Percentiles rank a stretch among this genome's conserved stretches.
phyloP scores from a whole-genome alignment of 37 sponge, comb jelly and placozoan genomes.

The Aphrocallistes beatrix region DNA sequence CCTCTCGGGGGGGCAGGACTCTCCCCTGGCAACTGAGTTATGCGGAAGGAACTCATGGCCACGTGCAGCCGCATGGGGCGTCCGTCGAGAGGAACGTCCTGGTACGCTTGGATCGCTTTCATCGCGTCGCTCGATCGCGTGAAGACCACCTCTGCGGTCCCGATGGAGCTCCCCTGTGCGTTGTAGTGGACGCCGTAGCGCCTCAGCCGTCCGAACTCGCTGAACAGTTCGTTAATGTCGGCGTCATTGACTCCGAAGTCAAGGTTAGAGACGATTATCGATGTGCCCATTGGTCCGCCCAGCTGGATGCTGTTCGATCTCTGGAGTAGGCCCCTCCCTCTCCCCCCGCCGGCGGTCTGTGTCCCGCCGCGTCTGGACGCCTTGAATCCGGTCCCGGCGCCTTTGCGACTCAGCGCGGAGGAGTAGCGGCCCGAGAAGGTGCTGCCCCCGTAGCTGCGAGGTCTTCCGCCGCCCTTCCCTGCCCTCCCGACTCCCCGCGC shows the following conservation, averaged over 20 bases:
- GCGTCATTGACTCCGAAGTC: conserved; percentile 5
- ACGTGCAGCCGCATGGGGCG: conserved; percentile 11
- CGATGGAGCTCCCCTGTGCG: neutral
- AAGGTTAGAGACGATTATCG: neutral
- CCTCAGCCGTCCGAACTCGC: neutral
- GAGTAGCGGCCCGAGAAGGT: neutral
- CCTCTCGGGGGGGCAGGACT: neutral
- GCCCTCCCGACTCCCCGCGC: neutral
- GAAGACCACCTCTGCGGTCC: neutral
- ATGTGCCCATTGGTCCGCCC: neutral
- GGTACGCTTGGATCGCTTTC: neutral
- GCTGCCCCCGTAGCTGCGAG: neutral
- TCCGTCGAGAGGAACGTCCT: neutral
- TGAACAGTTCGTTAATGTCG: neutral
- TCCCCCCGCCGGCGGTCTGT: neutral
- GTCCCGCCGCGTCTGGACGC: neutral
- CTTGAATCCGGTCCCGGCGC: neutral
- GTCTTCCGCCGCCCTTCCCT: neutral
- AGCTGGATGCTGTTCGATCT: neutral
- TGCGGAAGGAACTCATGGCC: neutral
- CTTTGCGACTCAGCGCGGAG: neutral
- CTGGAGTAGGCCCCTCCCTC: neutral
- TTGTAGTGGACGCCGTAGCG: conserved; percentile 17
- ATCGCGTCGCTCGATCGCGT: neutral
- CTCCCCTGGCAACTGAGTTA: neutral